Evolutionary conservation across 2,113 vertebrate genomes (phyloP), one percentile per base, ranked within the genome.

Genomic region (Tretioscincus oriximinensis): DNA sequence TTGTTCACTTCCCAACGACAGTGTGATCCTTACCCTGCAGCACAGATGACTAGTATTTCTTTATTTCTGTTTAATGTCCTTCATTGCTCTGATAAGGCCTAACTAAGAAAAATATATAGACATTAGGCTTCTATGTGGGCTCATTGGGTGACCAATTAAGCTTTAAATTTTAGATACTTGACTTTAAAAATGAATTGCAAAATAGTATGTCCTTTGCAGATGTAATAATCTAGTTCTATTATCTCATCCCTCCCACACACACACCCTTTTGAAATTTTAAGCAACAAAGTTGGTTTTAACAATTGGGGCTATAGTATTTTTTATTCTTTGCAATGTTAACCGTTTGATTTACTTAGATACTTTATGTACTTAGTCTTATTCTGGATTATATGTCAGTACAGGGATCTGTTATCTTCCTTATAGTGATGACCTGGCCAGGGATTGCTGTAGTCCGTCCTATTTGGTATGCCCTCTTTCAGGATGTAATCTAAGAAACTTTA

Each of bases 1-100:
- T 75, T 47, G 58, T 74, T 74, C 47, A 82, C 3, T 81, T 88
- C 54, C 54, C 18, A 72, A 69, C 51, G 9, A 71, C 12, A n/a
- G 7, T 76, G 58, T 20, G 16, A 58, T 64, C 66, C 21, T 12
- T 75, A 54, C 1, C 12, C 45, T 70, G 47, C 5, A 58, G 47
- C 31, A 73, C 49, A 5, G 2, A n/a, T 26, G 21, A 4, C 5
- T 28, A n/a, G 67, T 35, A 51, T 28, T 84, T 26, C 78, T 73
- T 67, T 1, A 0, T 78, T 75, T 71, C 61, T 76, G 8, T 29
- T 11, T 71, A 1, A 66, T 71, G 11, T 80, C 73, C 26, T 68
- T 28, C 58, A 76, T 16, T 47, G 10, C 18, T 45, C 22, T 76
- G 28, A 29, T 29, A 78, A 80, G n/a, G 5, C 4, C 3, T 0